phyloP scores from a whole-genome alignment of 64 coral and sea anemone genomes.

The Stichodactyla helianthus region DNA sequence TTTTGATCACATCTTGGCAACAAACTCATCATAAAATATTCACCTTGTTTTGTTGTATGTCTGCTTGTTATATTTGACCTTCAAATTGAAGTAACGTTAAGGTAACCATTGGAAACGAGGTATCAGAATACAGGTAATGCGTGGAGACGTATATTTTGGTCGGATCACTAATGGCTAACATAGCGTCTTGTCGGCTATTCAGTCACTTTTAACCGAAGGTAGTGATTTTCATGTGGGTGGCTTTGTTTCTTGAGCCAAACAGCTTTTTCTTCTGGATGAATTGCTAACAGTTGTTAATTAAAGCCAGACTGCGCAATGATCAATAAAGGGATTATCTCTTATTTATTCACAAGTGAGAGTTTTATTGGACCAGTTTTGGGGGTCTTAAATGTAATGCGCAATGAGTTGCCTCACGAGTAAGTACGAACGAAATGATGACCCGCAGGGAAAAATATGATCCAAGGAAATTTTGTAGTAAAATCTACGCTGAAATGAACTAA shows the following conservation, averaged over 20 bases:
- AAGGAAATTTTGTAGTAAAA: not conserved
- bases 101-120: not conserved
- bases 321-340: slow-evolving; percentile 4
- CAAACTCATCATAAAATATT: not conserved
- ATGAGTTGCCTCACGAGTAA: not conserved
- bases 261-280: not conserved
- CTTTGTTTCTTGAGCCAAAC: not conserved
- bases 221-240: not conserved
- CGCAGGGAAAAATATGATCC: not conserved
- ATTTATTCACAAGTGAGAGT: not conserved
- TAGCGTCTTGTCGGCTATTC: not conserved
- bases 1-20: not conserved
- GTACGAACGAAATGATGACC: not conserved
- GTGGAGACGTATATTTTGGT: not conserved
- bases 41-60: not conserved
- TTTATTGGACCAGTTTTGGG: not conserved
- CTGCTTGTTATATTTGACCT: not conserved
- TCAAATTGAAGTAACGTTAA: not conserved
- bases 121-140: not conserved
- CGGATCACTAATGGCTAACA: not conserved
- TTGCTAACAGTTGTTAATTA: not conserved
- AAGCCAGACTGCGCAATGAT: slow-evolving; percentile 4
- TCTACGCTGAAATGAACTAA: too few species aligned
- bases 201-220: not conserved
- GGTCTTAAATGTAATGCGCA: not conserved